These are phyloP conservation scores for Watsonalla cultraria DNA, from an alignment of 2,888 invertebrate species.

Conservation along the genomic window DNA sequence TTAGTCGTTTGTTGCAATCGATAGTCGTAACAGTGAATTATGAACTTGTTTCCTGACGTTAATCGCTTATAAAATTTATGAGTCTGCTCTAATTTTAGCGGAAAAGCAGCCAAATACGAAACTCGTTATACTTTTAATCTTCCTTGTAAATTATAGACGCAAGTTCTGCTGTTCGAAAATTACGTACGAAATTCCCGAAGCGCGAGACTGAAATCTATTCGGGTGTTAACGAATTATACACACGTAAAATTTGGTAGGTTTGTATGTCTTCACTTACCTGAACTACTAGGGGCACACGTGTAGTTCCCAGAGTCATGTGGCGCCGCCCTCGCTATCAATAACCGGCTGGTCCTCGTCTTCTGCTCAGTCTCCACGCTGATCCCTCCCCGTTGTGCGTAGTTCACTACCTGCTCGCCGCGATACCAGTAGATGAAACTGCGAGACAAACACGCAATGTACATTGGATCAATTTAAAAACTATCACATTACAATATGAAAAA, in stretches of 20 bases:
- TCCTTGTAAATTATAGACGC: not conserved
- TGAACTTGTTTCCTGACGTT: constrained; percentile 27
- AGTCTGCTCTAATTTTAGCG: constrained; percentile 23
- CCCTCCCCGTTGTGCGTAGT: constrained; percentile 91
- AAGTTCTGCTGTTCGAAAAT: not conserved
- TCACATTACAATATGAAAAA: too few species aligned
- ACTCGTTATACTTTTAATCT: constrained; percentile 2
- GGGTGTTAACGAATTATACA: too few species aligned
- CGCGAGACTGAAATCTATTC: not conserved
- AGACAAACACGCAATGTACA: constrained; percentile 4
- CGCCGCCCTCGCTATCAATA: constrained; percentile 90
- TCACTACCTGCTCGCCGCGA: constrained; percentile 89
- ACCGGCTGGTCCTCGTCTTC: constrained; percentile 89
- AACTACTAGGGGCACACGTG: constrained; percentile 92
- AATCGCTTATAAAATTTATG: constrained; percentile 36
- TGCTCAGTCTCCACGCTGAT: constrained; percentile 93
- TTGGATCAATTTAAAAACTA: not conserved
- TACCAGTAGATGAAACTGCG: constrained; percentile 89
- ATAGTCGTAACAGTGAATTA: constrained; percentile 34
- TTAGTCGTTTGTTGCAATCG: constrained; percentile 28
- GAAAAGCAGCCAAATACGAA: constrained; percentile 11
- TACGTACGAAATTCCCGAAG: not conserved
- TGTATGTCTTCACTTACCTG: constrained; percentile 59
- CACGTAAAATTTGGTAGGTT: too few species aligned
- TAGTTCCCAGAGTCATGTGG: constrained; percentile 93